Evolutionary conservation across 2,113 vertebrate species (phyloP).

Genomic region (Myrmophylax atrothorax): DNA sequence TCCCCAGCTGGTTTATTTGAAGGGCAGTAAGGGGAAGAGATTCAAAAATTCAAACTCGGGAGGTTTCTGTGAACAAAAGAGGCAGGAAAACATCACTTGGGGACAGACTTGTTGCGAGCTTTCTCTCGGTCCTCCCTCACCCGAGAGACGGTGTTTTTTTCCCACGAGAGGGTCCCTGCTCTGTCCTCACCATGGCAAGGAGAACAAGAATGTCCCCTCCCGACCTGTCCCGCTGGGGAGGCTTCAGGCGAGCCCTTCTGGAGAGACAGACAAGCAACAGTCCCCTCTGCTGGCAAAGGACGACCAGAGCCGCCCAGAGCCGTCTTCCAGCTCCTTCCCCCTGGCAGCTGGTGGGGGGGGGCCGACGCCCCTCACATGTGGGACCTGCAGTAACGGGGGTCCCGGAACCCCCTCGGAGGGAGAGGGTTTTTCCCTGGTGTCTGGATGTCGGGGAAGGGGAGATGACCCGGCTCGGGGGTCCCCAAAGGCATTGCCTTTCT

Average conservation of each 20-base stretch:
- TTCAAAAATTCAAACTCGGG: not conserved
- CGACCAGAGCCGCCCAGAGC: not conserved
- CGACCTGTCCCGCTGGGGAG: not conserved
- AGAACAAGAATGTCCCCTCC: not conserved
- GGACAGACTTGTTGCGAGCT: not conserved
- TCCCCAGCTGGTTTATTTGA: not conserved
- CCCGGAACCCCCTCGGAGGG: accelerated
- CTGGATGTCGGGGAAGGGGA: not conserved
- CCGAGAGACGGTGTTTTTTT: not conserved
- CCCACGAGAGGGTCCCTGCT: not conserved
- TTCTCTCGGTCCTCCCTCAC: not conserved
- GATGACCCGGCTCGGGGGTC: not conserved
- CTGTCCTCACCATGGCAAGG: not conserved
- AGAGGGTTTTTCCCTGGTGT: not conserved
- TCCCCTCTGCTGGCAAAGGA: slow-evolving; percentile 55
- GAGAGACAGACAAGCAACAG: slow-evolving; percentile 9
- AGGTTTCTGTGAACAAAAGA: slow-evolving; percentile 4
- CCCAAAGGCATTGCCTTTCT: not conserved
- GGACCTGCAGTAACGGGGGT: too few species aligned
- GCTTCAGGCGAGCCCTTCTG: not conserved
- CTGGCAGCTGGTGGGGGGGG: accelerated
- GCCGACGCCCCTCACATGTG: accelerated
- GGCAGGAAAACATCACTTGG: not conserved
- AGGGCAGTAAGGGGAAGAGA: not conserved
- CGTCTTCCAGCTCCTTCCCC: not conserved